These are phyloP conservation scores for Xestia sexstrigata DNA, from an alignment of 2,888 invertebrate genomes.

Conservation along the genomic window DNA sequence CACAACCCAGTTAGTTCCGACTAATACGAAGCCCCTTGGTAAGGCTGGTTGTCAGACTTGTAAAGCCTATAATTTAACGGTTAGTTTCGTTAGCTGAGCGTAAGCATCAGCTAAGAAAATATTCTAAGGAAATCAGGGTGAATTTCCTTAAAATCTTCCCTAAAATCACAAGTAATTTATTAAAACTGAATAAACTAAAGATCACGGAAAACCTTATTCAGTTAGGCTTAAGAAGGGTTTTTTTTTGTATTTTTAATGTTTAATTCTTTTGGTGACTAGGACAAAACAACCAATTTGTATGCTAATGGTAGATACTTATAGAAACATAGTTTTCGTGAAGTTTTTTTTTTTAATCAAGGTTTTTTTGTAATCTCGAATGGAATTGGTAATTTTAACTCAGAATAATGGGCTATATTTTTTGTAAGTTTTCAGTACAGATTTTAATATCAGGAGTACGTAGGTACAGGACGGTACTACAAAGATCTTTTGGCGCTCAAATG, in stretches of 20 bases:
- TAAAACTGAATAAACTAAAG: constrained; percentile 1
- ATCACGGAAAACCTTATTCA: not conserved
- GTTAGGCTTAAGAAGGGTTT: not conserved
- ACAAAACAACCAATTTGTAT: not conserved
- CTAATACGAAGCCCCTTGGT: too few relatives aligned
- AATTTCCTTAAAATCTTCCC: not conserved
- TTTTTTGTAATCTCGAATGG: not conserved
- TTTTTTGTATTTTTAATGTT: constrained; percentile 17
- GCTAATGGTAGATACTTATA: not conserved
- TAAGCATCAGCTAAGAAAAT: not conserved
- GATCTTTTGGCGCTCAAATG: not conserved
- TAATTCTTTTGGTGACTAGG: not conserved
- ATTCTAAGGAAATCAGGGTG: not conserved
- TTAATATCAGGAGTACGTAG: not conserved
- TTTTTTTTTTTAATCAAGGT: not conserved
- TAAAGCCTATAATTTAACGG: not conserved
- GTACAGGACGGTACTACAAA: not conserved
- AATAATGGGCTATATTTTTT: not conserved
- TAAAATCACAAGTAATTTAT: not conserved
- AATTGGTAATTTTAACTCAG: not conserved
- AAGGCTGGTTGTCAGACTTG: not conserved
- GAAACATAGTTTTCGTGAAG: not conserved
- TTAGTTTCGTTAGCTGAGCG: not conserved
- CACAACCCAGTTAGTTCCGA: too few relatives aligned
- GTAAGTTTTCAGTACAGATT: not conserved